These are phyloP conservation scores for Phenganax stokvisi DNA, from an alignment of 92 coral and sea anemone genomes.

Conservation along the genomic window DNA sequence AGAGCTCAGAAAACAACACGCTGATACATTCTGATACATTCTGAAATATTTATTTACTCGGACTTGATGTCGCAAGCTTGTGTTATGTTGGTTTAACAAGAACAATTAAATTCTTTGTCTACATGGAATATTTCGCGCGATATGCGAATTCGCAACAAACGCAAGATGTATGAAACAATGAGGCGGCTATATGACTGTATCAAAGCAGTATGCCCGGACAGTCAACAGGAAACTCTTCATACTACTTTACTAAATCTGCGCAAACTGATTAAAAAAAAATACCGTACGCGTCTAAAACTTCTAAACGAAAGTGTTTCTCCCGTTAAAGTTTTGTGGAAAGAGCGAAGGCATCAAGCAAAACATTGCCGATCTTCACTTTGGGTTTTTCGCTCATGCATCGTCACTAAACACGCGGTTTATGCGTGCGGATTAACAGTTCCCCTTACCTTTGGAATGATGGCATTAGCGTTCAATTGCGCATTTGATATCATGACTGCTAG, in stretches of 20 bases:
- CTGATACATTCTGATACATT: neutral
- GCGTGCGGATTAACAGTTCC: neutral
- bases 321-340: too few species aligned
- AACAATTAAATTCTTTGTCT: neutral
- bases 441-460: slow-evolving; percentile 9
- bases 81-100: slow-evolving; percentile 12
- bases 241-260: slow-evolving; percentile 10
- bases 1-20: neutral
- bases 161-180: slow-evolving; percentile 18
- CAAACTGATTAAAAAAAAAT: slow-evolving; percentile 31
- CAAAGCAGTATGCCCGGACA: neutral
- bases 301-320: neutral
- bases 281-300: neutral
- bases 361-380: too few species aligned
- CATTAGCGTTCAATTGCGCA: slow-evolving; percentile 18
- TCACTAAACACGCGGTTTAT: neutral
- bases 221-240: slow-evolving; percentile 36
- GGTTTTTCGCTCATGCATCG: neutral
- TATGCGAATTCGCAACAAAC: neutral
- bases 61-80: slow-evolving; percentile 19
- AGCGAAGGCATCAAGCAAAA: too few species aligned
- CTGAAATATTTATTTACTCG: neutral
- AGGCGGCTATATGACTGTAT: slow-evolving; percentile 1
- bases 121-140: neutral
- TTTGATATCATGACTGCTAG: neutral